Conservation (phyloP, 2,888 invertebrate genomes). For the Acanthosoma haemorrhoidale region DNA sequence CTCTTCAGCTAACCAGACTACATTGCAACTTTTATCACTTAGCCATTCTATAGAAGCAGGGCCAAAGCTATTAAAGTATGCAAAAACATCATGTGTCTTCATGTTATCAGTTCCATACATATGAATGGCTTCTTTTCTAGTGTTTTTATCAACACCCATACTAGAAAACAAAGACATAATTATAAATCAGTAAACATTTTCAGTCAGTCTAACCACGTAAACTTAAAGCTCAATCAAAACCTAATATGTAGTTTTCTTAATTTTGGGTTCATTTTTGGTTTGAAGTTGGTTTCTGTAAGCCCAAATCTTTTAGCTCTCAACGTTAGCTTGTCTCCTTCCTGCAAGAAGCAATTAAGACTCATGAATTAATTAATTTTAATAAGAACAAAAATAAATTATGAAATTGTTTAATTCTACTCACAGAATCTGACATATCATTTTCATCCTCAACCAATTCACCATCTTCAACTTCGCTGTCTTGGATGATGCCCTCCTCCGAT, state of each 20-base stretch:
- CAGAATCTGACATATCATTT: background rate
- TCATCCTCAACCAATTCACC: constrained; percentile 40
- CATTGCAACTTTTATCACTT: constrained; percentile 69
- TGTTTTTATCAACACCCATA: constrained; percentile 58
- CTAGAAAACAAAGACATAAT: constrained; percentile 44
- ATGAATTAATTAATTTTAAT: background rate
- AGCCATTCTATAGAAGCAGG: constrained; percentile 79
- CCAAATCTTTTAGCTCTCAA: constrained; percentile 26
- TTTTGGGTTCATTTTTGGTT: constrained; percentile 1
- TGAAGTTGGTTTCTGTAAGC: background rate
- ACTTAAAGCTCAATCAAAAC: background rate
- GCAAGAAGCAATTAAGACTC: background rate
- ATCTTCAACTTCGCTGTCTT: constrained; percentile 49
- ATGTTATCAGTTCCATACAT: constrained; percentile 69
- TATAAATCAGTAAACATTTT: background rate
- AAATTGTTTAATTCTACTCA: background rate
- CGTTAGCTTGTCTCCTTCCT: constrained; percentile 10
- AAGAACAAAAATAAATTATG: background rate
- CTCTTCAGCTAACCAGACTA: constrained; percentile 57
- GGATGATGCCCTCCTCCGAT: constrained; percentile 41
- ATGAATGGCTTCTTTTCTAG: constrained; percentile 68
- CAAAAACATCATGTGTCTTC: constrained; percentile 70
- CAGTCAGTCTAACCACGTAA: background rate
- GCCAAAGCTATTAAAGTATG: constrained; percentile 69
- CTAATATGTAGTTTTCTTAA: constrained; percentile 1